Base-by-base conservation (phyloP, 2,888 invertebrate species). In the Pocota personata region DNA sequence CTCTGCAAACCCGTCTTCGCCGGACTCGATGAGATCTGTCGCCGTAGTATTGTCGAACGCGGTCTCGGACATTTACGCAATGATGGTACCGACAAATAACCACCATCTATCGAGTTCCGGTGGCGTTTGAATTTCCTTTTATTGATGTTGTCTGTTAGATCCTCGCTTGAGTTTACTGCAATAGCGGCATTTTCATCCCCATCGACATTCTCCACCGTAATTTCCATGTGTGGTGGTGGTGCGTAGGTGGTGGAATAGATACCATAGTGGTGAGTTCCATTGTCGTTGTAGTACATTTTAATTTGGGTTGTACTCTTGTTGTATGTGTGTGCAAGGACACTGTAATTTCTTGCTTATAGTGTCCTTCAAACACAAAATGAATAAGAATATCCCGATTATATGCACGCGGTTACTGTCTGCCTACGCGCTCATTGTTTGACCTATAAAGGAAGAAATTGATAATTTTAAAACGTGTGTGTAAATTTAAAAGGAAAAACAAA, bases 21-120 rank as follows among this genome's bases (percentile, higher is more conserved):
- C n/a, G 92, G 92, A 88, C 92, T 92, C n/a, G 92, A 92, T 57
- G 90, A 90, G 52, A 91, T 89, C 71, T 92, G 89, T n/a, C 92
- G 89, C 4, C 89, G 89, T 5, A 88, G 24, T 21, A 88, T 35
- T 14, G 84, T 84, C 0, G 89, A 87, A 40, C 83, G 89, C 30
- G 89, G 86, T 0, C 89, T n/a, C 14, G 40, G 89, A 4, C 88
- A 73, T 67, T 89, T 91, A n/a, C 90, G 90, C 21, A 91, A 77
- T 5, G 90, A 88, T 32, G 91, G 91, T 69, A 91, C 91, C 24
- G 92, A 92, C 6, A 92, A 89, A 78, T 91, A 91, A 89, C 92
- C 91, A 90, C 52, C 30, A 87, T 72, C 87, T 72, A 82, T 82
- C 30, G 86, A 82, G 43, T 86, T 86, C 35, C 86, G 86, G 32